phyloP scores from a whole-genome alignment of 2,113 vertebrate species.

The Hemibagrus wyckioides region DNA sequence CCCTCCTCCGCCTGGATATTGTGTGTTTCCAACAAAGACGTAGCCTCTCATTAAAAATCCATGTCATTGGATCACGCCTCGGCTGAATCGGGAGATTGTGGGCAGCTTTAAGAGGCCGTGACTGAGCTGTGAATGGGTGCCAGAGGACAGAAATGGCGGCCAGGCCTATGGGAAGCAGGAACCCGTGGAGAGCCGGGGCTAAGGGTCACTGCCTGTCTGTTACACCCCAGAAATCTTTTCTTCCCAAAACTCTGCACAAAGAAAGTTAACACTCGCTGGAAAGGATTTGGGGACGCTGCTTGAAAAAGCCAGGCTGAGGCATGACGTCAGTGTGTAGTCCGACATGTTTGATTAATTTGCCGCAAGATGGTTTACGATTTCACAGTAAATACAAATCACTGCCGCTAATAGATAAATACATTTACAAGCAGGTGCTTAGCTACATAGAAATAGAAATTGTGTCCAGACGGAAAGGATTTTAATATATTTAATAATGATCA shows the following conservation, averaged over 20 bases:
- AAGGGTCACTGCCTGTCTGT: slow-evolving; percentile 48
- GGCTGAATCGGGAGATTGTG: slow-evolving; percentile 46
- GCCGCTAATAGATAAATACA: not conserved
- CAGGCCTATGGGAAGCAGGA: slow-evolving; percentile 50
- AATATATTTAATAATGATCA: not conserved
- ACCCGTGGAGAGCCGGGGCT: slow-evolving; percentile 34
- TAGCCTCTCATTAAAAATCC: slow-evolving; percentile 60
- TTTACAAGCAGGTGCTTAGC: not conserved
- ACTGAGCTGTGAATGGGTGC: slow-evolving; percentile 53
- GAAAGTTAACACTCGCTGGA: slow-evolving; percentile 37
- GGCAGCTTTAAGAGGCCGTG: slow-evolving; percentile 47
- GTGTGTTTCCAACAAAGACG: slow-evolving; percentile 59
- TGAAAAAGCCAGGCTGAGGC: slow-evolving; percentile 7
- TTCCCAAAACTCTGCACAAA: slow-evolving; percentile 34
- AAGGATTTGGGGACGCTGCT: slow-evolving; percentile 20
- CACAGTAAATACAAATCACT: not conserved
- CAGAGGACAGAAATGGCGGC: slow-evolving; percentile 32
- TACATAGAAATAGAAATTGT: not conserved
- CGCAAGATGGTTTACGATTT: not conserved
- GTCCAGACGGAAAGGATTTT: not conserved
- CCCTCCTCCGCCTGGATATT: slow-evolving; percentile 44
- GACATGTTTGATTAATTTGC: not conserved
- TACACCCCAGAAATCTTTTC: slow-evolving; percentile 42
- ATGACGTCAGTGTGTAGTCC: slow-evolving; percentile 8
- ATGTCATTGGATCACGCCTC: slow-evolving; percentile 61